phyloP scores from a whole-genome alignment of 1,140 invertebrate genomes.

The Solen grandis region DNA sequence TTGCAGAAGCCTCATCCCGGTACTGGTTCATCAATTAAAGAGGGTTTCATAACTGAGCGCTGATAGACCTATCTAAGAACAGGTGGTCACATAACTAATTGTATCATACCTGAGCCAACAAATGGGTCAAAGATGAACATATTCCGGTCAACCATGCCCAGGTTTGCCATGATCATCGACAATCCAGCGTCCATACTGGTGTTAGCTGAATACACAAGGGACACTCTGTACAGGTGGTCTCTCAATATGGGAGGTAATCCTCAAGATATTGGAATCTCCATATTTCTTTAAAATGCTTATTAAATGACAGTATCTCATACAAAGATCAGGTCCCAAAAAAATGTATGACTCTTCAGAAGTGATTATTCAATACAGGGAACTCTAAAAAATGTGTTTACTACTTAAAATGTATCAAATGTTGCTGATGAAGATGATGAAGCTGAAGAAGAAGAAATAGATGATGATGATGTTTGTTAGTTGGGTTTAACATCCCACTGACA shows the following conservation, averaged over 20 bases:
- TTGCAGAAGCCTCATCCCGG: too few relatives aligned
- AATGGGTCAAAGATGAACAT: slow-evolving; percentile 96
- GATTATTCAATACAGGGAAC: background rate
- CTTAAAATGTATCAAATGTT: background rate
- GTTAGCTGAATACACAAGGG: slow-evolving; percentile 83
- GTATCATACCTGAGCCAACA: slow-evolving; percentile 92
- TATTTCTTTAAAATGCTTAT: background rate
- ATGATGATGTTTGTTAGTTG: background rate
- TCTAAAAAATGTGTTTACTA: background rate
- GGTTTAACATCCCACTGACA: too few relatives aligned
- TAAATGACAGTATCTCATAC: background rate
- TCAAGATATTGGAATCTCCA: background rate
- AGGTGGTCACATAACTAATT: too few relatives aligned
- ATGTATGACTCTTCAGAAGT: background rate
- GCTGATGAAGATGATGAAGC: background rate
- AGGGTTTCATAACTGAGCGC: too few relatives aligned
- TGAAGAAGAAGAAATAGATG: background rate
- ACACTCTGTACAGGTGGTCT: too few relatives aligned
- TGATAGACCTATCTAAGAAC: too few relatives aligned
- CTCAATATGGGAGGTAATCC: too few relatives aligned
- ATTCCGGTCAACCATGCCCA: slow-evolving; percentile 88
- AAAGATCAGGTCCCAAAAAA: background rate
- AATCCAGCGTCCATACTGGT: slow-evolving; percentile 98
- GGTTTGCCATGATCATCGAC: slow-evolving; percentile 96
- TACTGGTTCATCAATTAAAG: too few relatives aligned